Conservation (phyloP, 2,797 vertebrate genomes). For the Danio jaintianensis region DNA sequence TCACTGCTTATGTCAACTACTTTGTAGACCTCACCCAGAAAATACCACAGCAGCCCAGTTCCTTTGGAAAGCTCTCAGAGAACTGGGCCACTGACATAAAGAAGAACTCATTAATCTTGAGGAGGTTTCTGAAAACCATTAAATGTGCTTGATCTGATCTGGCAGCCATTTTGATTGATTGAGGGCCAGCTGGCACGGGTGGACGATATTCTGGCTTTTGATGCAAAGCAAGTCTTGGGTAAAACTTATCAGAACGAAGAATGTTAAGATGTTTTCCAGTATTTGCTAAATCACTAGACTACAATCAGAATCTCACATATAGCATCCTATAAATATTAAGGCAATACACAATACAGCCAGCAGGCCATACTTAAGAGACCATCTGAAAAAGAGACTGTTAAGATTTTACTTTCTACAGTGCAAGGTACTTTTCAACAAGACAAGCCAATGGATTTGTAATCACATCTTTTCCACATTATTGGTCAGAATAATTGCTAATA, state of each 20-base stretch:
- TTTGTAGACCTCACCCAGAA: constrained; percentile 56
- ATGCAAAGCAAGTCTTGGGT: constrained; percentile 11
- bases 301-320: constrained; percentile 11
- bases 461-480: neutral
- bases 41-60: constrained; percentile 39
- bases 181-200: constrained; percentile 41
- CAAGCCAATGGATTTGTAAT: neutral
- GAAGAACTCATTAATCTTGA: constrained; percentile 40
- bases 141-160: constrained; percentile 61
- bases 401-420: neutral
- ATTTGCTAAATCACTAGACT: constrained; percentile 1
- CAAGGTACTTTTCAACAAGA: neutral
- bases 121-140: constrained; percentile 50
- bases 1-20: constrained; percentile 53
- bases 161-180: constrained; percentile 49
- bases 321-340: constrained; percentile 6
- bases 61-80: constrained; percentile 27
- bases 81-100: constrained; percentile 16
- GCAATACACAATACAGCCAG: neutral
- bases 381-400: neutral
- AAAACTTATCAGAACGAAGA: constrained; percentile 29
- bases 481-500: neutral
- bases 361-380: neutral
- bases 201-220: constrained; percentile 37
- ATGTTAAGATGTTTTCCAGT: constrained; percentile 8